Conservation (phyloP, 2,888 invertebrate genomes). For the Merodon equestris region DNA sequence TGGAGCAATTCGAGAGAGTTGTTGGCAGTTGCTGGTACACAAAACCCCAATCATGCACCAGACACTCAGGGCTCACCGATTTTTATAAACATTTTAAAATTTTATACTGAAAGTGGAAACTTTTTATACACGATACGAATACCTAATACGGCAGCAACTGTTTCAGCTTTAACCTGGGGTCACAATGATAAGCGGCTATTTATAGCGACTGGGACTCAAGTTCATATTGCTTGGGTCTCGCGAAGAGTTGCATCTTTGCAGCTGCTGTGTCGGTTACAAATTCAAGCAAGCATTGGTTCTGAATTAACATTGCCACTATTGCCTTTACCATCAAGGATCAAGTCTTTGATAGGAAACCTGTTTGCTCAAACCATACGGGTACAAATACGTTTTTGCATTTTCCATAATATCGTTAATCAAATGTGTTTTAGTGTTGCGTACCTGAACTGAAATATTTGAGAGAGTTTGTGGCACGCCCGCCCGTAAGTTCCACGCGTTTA, state of each 20-base stretch:
- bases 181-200: conserved; percentile 98
- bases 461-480: conserved; percentile 96
- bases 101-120: conserved; percentile 92
- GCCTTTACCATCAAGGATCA: conserved; percentile 92
- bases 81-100: conserved; percentile 91
- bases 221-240: conserved; percentile 96
- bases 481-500: conserved; percentile 89
- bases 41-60: conserved; percentile 72
- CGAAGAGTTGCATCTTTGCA: conserved; percentile 94
- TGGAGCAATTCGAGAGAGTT: conserved; percentile 97
- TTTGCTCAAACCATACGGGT: conserved; percentile 97
- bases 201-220: conserved; percentile 93
- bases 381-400: conserved; percentile 72
- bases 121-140: conserved; percentile 89
- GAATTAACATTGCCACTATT: conserved; percentile 88
- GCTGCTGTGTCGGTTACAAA: conserved; percentile 90
- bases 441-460: conserved; percentile 93
- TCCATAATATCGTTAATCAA: background rate
- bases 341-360: conserved; percentile 90
- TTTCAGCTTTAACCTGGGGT: conserved; percentile 98
- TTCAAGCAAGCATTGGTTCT: conserved; percentile 86
- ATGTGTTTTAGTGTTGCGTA: conserved; percentile 88
- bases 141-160: conserved; percentile 87
- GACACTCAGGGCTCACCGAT: conserved; percentile 79
- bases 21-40: conserved; percentile 92